Evolutionary conservation across 2,113 vertebrate genomes (phyloP).

Genomic region (Phrynosoma blainvillii): DNA sequence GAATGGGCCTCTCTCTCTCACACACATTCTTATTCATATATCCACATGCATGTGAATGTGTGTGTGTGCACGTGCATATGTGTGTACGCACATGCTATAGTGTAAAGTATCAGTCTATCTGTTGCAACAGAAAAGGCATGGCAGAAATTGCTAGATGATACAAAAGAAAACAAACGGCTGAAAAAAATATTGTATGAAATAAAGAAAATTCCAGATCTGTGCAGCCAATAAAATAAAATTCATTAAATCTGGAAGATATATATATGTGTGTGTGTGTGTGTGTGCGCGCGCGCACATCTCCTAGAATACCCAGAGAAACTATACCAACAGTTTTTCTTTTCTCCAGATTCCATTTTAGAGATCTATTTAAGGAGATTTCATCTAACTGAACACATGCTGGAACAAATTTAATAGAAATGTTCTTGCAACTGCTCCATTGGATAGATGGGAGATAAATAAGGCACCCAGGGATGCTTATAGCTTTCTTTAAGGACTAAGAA

Average conservation of each 20-base stretch:
- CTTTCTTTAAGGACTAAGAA: conserved; percentile 40
- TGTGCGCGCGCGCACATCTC: too few species aligned
- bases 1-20: too few species aligned
- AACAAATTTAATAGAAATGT: conserved; percentile 56
- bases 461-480: conserved; percentile 14
- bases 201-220: neutral
- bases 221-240: neutral
- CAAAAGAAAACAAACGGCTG: too few species aligned
- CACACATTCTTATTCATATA: too few species aligned
- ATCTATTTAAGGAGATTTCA: conserved; percentile 57
- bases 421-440: conserved; percentile 48
- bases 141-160: too few species aligned
- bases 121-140: too few species aligned
- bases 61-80: neutral
- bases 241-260: neutral
- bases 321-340: conserved; percentile 33
- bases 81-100: neutral
- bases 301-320: conserved; percentile 40
- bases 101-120: too few species aligned
- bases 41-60: neutral
- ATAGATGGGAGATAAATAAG: conserved; percentile 33
- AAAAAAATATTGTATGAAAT: neutral
- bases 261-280: too few species aligned
- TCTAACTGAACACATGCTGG: conserved; percentile 55
- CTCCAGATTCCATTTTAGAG: conserved; percentile 42